Percentiles rank a stretch among this genome's conserved stretches.
Conservation (phyloP, 2,113 vertebrate species). For the Casuarius casuarius region DNA sequence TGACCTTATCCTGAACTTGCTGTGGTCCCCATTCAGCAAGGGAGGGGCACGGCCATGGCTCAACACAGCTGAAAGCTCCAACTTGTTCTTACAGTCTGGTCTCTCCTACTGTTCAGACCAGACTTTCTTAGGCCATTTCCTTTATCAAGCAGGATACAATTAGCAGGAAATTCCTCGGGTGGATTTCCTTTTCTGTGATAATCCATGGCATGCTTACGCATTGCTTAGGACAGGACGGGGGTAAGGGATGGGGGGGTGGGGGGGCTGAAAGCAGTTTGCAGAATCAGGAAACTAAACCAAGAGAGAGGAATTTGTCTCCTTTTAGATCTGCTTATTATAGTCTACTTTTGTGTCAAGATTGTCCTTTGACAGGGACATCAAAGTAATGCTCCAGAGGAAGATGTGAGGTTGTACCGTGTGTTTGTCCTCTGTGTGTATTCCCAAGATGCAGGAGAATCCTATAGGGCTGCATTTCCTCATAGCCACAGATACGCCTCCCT, state of each 20-base stretch:
- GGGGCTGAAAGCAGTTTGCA: background rate
- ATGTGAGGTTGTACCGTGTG: background rate
- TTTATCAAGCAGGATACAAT: conserved; percentile 67
- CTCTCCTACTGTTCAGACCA: conserved; percentile 45
- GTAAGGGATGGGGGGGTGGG: background rate
- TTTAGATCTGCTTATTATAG: background rate
- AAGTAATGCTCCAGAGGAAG: background rate
- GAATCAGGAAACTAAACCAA: background rate
- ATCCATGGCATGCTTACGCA: background rate
- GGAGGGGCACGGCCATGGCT: conserved; percentile 26
- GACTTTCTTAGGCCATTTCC: conserved; percentile 57
- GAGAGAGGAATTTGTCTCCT: conserved; percentile 29
- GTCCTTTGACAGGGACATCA: conserved; percentile 15
- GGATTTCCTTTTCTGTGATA: conserved; percentile 59
- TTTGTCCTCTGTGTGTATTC: background rate
- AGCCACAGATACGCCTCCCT: background rate
- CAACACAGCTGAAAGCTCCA: background rate
- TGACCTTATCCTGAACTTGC: conserved; percentile 30
- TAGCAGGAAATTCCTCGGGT: conserved; percentile 68
- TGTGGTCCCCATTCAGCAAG: conserved; percentile 1
- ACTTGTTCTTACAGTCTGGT: conserved; percentile 49
- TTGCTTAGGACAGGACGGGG: background rate
- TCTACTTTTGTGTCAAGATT: background rate
- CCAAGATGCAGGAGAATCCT: background rate
- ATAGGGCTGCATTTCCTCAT: background rate